Base-by-base conservation (phyloP, 2,113 vertebrate genomes). In the Tautogolabrus adspersus region DNA sequence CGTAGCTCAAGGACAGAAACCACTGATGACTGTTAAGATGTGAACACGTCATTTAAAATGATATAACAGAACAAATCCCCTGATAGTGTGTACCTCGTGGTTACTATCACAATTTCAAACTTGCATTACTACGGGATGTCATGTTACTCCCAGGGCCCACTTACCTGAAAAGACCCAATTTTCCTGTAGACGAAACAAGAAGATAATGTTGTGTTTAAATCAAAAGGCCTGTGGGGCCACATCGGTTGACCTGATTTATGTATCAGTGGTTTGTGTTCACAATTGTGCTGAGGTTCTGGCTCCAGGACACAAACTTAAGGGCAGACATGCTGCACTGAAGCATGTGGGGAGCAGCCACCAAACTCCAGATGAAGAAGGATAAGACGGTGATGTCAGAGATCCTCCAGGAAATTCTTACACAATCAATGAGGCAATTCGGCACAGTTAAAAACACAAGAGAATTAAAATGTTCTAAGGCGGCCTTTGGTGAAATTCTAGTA, bases 211-310 rank as follows among this genome's bases (percentile, higher is more conserved):
- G 15, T 42, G 18, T 37, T 57, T 34, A 5, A 21, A 68, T 61
- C 5, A 57, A 55, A 62, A 47, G 22, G 56, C 62, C 54, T 8
- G 11, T 6, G 23, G 37, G 23, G 52, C 34, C 23, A 12, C 40
- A 10, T 62, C 40, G n/a, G 10, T 66, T 42, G 72, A 77, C 66
- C 70, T 63, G 72, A 71, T 18, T 56, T 26, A 21, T 21, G 66
- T 12, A 66, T 84, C 84, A 86, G 86, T 92, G 89, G 86, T 91
- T 89, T 89, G 77, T 80, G 90, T 90, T 74, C 46, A 67, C 11
- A 56, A 21, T 18, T 12, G 51, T 75, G 74, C 69, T 60, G 54
- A 69, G 64, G 38, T 79, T 82, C 83, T 79, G 87, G 66, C 77
- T 59, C 57, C 60, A 58, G 79, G 70, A 72, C 66, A 18, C 66